Evolutionary conservation across 1,140 invertebrate species (phyloP).

Genomic region (Pseudomyrmex flavicornis): DNA sequence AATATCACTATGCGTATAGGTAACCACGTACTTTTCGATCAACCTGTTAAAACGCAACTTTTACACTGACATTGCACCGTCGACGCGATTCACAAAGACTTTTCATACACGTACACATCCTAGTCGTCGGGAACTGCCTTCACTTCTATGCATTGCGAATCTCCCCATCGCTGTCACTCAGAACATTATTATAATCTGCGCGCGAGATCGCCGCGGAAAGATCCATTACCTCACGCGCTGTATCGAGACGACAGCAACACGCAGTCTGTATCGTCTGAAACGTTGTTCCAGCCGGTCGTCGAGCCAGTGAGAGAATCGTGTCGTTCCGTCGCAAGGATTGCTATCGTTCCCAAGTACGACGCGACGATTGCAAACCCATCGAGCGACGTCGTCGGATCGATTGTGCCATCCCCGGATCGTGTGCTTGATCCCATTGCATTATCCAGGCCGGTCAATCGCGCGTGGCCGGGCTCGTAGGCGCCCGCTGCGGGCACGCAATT

Average conservation of each 20-base stretch:
- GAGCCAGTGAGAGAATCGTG: constrained; percentile 19
- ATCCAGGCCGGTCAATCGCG: constrained; percentile 63
- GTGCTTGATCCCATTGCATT: constrained; percentile 38
- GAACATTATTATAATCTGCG: constrained; percentile 49
- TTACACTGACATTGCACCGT: neutral
- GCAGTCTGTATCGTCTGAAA: constrained; percentile 13
- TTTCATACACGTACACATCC: neutral
- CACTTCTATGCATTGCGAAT: constrained; percentile 27
- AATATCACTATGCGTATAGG: constrained; percentile 67
- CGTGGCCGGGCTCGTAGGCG: constrained; percentile 64
- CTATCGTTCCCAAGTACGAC: constrained; percentile 14
- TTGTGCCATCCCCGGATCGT: constrained; percentile 8
- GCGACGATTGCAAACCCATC: constrained; percentile 40
- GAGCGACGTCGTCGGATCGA: constrained; percentile 33
- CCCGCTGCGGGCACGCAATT: constrained; percentile 67
- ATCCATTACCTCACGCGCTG: constrained; percentile 41
- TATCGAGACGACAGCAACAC: constrained; percentile 52
- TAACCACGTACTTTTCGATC: neutral
- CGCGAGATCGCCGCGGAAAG: constrained; percentile 10
- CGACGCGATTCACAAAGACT: neutral
- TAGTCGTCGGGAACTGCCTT: constrained; percentile 35
- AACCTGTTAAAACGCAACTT: constrained; percentile 11
- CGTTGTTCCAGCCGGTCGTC: constrained; percentile 2
- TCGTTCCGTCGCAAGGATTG: constrained; percentile 53
- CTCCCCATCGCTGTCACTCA: constrained; percentile 37